phyloP scores from a whole-genome alignment of 2,888 invertebrate species.

The Nephrotoma appendiculata region DNA sequence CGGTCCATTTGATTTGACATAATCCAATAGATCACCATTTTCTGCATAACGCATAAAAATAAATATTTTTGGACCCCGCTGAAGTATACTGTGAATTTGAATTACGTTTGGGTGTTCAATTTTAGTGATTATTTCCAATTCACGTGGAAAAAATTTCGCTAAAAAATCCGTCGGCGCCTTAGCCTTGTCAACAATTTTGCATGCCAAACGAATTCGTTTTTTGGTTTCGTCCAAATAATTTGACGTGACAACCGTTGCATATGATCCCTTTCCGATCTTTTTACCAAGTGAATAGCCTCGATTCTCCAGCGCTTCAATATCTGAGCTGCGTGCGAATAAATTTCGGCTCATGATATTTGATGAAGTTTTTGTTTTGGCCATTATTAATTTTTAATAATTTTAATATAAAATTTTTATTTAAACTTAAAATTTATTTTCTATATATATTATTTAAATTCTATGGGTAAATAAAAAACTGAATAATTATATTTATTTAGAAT shows the following conservation, averaged over 20 bases:
- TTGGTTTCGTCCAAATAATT: conserved; percentile 60
- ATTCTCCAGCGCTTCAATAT: conserved; percentile 71
- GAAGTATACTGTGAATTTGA: conserved; percentile 74
- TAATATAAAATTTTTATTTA: not conserved
- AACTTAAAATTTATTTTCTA: not conserved
- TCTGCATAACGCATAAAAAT: conserved; percentile 87
- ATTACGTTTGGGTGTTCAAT: conserved; percentile 85
- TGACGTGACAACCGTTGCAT: conserved; percentile 79
- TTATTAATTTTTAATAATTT: not conserved
- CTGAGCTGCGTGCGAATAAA: conserved; percentile 59
- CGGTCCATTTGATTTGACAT: conserved; percentile 61
- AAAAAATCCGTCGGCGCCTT: conserved; percentile 81
- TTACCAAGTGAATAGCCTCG: conserved; percentile 68
- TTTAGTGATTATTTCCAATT: conserved; percentile 76
- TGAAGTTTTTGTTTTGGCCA: conserved; percentile 1
- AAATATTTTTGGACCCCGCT: conserved; percentile 69
- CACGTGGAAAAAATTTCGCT: conserved; percentile 85
- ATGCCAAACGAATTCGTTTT: conserved; percentile 52
- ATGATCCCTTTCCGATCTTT: conserved; percentile 83
- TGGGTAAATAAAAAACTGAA: not conserved
- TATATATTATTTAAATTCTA: not conserved
- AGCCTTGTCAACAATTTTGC: conserved; percentile 83
- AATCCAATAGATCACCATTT: conserved; percentile 78
- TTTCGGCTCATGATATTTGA: not conserved
- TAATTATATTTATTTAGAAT: not conserved